These are phyloP conservation scores for Columba livia DNA, from an alignment of 2,113 vertebrate genomes.

Conservation along the genomic window DNA sequence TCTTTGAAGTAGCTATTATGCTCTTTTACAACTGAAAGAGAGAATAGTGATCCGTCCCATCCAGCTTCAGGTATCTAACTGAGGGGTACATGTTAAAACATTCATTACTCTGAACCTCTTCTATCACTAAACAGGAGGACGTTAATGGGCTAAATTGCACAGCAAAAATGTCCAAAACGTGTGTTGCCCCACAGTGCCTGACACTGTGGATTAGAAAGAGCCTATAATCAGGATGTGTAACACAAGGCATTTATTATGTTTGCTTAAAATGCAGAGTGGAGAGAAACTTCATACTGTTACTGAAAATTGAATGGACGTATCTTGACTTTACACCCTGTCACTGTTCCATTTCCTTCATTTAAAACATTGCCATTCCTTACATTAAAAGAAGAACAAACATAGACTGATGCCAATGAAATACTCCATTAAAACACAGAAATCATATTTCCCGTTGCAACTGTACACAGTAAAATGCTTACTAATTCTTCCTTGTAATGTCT, in stretches of 20 bases:
- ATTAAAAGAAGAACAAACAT: neutral
- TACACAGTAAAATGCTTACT: neutral
- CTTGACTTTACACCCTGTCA: neutral
- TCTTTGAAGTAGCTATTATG: neutral
- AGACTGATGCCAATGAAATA: neutral
- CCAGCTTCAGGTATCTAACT: neutral
- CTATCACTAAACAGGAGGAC: neutral
- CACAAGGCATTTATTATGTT: neutral
- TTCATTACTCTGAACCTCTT: neutral
- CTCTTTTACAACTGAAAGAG: neutral
- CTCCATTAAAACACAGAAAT: neutral
- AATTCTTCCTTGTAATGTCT: neutral
- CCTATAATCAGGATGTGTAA: neutral
- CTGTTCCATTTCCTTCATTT: neutral
- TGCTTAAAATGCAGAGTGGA: neutral
- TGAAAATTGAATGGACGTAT: neutral
- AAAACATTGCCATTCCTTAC: neutral
- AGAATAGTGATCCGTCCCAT: neutral
- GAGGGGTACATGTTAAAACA: neutral
- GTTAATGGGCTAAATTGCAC: accelerated
- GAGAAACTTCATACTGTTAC: neutral
- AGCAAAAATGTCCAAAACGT: neutral
- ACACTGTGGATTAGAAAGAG: neutral
- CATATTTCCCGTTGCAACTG: neutral
- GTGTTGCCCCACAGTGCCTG: neutral